These are phyloP conservation scores for Carapus acus DNA, from an alignment of 2,797 vertebrate species.

Conservation along the genomic window DNA sequence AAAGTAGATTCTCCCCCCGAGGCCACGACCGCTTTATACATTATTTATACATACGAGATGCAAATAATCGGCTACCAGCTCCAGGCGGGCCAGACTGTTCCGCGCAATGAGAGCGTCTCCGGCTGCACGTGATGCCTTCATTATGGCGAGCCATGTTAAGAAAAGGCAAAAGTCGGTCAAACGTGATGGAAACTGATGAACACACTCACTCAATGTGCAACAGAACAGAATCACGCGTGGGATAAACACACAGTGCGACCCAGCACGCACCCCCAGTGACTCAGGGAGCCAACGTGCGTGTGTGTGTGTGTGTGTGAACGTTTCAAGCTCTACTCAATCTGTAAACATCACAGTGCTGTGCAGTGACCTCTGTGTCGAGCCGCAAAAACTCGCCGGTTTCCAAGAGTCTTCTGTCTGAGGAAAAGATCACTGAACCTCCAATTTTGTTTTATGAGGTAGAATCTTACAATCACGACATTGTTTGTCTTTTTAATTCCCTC, in stretches of 20 bases:
- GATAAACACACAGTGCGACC: too few species aligned
- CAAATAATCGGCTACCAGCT: constrained; percentile 38
- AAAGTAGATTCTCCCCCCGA: constrained; percentile 26
- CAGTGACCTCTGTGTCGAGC: constrained; percentile 10
- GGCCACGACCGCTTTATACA: constrained; percentile 26
- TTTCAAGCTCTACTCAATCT: constrained; percentile 45
- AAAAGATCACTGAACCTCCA: constrained; percentile 1
- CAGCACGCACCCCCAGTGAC: constrained; percentile 24
- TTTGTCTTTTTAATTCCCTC: constrained; percentile 1
- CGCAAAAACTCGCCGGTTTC: constrained; percentile 15
- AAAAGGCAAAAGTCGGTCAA: too few species aligned
- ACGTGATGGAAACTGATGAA: background rate
- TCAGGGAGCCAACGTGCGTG: constrained; percentile 34
- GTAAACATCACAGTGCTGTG: constrained; percentile 34
- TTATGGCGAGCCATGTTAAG: too few species aligned
- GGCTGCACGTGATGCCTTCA: too few species aligned
- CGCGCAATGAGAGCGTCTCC: background rate
- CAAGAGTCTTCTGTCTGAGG: constrained; percentile 11
- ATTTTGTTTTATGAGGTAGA: too few species aligned
- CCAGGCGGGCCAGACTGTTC: constrained; percentile 1
- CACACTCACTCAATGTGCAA: background rate
- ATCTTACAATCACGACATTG: too few species aligned
- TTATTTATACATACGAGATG: constrained; percentile 29
- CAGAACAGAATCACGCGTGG: background rate
- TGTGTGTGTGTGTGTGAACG: constrained; percentile 9